Evolutionary conservation across 1,140 invertebrate genomes (phyloP).

Genomic region (Acromyrmex charruanus): DNA sequence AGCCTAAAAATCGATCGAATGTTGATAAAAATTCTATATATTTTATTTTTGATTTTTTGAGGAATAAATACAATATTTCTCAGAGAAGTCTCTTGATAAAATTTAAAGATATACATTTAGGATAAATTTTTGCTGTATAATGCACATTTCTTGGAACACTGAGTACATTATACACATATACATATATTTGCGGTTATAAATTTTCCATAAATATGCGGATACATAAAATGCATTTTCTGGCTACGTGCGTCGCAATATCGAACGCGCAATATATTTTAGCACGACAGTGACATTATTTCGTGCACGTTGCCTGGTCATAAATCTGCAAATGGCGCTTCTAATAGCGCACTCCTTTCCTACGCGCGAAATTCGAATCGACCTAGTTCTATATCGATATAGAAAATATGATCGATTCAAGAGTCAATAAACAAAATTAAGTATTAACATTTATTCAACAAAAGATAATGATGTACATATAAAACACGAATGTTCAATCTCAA

Average conservation of each 20-base stretch:
- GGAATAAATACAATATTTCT: background rate
- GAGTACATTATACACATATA: conserved; percentile 4
- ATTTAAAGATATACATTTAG: background rate
- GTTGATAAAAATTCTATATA: background rate
- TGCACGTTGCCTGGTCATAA: conserved; percentile 54
- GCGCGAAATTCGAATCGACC: conserved; percentile 23
- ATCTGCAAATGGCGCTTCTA: conserved; percentile 52
- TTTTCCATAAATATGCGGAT: conserved; percentile 53
- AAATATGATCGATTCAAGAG: background rate
- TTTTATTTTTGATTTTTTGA: background rate
- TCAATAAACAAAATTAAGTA: background rate
- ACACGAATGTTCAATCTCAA: background rate
- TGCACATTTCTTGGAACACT: conserved; percentile 11
- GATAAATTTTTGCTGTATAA: background rate
- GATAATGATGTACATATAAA: background rate
- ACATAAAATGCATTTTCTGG: conserved; percentile 60
- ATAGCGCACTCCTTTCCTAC: conserved; percentile 19
- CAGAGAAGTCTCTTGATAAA: background rate
- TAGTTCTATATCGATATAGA: background rate
- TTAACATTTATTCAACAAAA: background rate
- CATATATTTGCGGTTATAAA: conserved; percentile 53
- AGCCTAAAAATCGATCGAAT: background rate
- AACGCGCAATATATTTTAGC: conserved; percentile 54
- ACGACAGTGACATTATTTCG: conserved; percentile 61
- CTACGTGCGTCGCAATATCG: conserved; percentile 60